A percentile compares a stretch with the other conserved stretches of the same genome.
phyloP scores from a whole-genome alignment of 2,888 invertebrate species.

The Napeogenes inachia region DNA sequence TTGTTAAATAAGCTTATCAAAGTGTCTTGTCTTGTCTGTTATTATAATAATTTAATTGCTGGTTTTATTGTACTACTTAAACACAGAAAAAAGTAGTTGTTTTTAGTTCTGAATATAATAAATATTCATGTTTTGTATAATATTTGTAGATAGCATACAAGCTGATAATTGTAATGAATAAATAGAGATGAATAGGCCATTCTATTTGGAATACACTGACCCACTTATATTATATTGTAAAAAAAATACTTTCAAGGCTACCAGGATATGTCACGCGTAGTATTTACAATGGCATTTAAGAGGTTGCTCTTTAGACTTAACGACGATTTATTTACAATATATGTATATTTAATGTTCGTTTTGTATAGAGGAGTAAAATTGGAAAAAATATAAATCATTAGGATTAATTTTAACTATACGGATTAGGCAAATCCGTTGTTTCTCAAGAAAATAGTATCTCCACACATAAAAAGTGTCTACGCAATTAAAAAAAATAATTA shows the following conservation, averaged over 20 bases:
- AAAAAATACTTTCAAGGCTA: conserved; percentile 19
- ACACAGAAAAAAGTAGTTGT: background rate
- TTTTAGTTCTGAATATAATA: background rate
- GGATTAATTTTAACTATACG: background rate
- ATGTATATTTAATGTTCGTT: background rate
- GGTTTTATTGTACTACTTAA: background rate
- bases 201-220: conserved; percentile 14
- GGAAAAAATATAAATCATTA: background rate
- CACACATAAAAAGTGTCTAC: conserved; percentile 6
- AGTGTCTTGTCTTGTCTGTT: no score
- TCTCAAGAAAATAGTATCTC: background rate
- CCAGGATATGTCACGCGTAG: conserved; percentile 13
- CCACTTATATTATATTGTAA: conserved; percentile 16
- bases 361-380: background rate
- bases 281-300: conserved; percentile 10
- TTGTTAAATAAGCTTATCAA: no score
- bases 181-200: conserved; percentile 13
- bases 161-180: conserved; percentile 12
- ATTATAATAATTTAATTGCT: no score
- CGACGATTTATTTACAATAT: background rate
- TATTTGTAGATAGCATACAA: conserved; percentile 19
- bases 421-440: no score
- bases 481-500: conserved; percentile 9
- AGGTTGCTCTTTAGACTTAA: background rate
- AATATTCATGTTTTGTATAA: conserved; percentile 3